A percentile compares a stretch with the other conserved stretches of the same genome.
These are phyloP conservation scores for Gallinago jamesoni DNA, from an alignment of 2,113 vertebrate genomes.

Conservation along the genomic window DNA sequence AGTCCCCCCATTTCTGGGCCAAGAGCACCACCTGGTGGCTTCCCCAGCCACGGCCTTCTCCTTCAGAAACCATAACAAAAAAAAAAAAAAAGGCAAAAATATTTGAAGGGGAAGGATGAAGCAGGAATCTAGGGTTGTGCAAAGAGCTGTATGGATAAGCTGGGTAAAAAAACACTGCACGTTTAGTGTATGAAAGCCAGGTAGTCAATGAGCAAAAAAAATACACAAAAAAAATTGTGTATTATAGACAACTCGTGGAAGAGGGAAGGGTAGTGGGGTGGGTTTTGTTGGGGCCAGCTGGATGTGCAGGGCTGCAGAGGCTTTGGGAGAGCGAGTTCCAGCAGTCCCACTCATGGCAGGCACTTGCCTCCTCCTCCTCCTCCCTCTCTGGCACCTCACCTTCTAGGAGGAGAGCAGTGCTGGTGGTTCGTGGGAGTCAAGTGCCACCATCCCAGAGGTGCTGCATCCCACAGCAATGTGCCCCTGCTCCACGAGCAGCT, in stretches of 20 bases:
- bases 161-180: background rate
- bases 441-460: background rate
- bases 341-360: fast-evolving
- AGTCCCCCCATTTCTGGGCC: background rate
- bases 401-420: background rate
- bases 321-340: background rate
- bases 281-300: background rate
- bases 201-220: fast-evolving
- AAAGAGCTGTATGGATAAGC: background rate
- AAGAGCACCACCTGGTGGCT: slow-evolving; percentile 54
- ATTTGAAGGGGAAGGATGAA: background rate
- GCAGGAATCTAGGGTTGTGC: background rate
- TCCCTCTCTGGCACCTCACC: background rate
- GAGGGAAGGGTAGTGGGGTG: background rate
- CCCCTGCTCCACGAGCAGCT: background rate
- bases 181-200: background rate
- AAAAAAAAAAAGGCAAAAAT: background rate
- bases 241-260: fast-evolving
- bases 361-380: background rate
- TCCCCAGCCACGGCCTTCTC: fast-evolving
- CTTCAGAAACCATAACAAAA: fast-evolving
- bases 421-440: fast-evolving
- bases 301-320: background rate
- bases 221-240: background rate
- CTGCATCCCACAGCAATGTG: fast-evolving